These are phyloP conservation scores for Notolepis coatsorum DNA, from an alignment of 2,797 vertebrate genomes.

Conservation along the genomic window DNA sequence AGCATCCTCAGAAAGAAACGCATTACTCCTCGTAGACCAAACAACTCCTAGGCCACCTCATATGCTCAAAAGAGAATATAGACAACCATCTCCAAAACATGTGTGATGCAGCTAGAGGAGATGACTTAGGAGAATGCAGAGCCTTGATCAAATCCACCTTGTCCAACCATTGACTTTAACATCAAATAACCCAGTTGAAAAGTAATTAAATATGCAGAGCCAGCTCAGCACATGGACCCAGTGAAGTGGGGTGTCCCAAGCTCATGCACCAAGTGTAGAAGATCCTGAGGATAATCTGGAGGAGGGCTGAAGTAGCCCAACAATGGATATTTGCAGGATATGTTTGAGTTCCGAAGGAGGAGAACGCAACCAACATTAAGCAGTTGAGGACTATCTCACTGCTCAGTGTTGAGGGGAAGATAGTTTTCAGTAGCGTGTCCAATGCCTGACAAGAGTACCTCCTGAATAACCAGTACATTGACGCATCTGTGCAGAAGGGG, in stretches of 20 bases:
- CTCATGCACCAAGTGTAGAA: neutral
- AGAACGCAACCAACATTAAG: neutral
- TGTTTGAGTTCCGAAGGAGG: conserved; percentile 12
- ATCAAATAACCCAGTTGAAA: neutral
- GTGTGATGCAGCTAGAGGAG: neutral
- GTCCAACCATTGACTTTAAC: neutral
- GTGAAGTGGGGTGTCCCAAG: neutral
- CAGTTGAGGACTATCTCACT: conserved; percentile 8
- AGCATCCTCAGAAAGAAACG: no score
- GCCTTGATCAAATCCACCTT: neutral
- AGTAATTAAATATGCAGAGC: neutral
- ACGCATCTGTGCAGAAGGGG: no score
- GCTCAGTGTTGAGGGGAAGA: conserved; percentile 7
- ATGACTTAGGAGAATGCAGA: neutral
- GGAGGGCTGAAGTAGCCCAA: conserved; percentile 4
- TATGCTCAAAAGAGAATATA: conserved; percentile 8
- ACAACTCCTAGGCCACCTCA: conserved; percentile 4
- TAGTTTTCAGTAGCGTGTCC: conserved; percentile 11
- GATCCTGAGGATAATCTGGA: conserved; percentile 1
- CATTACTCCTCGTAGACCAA: neutral
- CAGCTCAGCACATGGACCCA: conserved; percentile 2
- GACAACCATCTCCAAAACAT: neutral
- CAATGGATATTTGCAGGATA: conserved; percentile 2
- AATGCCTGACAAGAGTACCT: neutral
- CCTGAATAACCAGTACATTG: conserved; percentile 14